Percentiles rank a stretch among this genome's conserved stretches.
Conservation (phyloP, 2,113 vertebrate species). For the Austrofundulus limnaeus region DNA sequence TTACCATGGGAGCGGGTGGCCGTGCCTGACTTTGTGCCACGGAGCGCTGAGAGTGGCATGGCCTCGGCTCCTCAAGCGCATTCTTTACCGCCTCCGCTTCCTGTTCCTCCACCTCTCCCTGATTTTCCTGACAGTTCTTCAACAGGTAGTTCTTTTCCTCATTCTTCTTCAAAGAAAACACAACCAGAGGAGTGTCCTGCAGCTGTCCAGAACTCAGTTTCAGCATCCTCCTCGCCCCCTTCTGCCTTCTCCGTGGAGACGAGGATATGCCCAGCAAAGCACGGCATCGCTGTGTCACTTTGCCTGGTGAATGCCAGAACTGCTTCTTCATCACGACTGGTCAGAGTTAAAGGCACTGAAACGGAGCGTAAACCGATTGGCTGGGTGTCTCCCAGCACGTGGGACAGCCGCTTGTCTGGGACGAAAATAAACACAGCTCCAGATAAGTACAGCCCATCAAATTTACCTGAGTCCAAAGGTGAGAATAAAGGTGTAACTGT, state of each 20-base stretch:
- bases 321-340: conserved; percentile 58
- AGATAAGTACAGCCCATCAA: conserved; percentile 8
- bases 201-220: conserved; percentile 38
- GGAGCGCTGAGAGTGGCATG: conserved; percentile 54
- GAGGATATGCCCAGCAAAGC: conserved; percentile 58
- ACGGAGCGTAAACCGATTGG: conserved; percentile 45
- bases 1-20: conserved; percentile 85
- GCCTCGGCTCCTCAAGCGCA: conserved; percentile 42
- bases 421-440: conserved; percentile 13
- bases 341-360: conserved; percentile 73
- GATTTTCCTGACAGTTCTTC: conserved; percentile 22
- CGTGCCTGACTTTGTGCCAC: conserved; percentile 82
- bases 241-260: conserved; percentile 21
- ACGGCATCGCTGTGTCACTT: conserved; percentile 73
- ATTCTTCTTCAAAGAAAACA: conserved; percentile 37
- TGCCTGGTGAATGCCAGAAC: conserved; percentile 66
- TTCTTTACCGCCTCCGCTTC: conserved; percentile 40
- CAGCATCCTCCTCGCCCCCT: conserved; percentile 1
- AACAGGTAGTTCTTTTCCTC: conserved; percentile 17
- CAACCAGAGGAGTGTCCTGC: neutral
- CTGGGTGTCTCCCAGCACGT: conserved; percentile 75
- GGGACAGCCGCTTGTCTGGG: conserved; percentile 60
- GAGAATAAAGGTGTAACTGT: conserved; percentile 18
- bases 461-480: conserved; percentile 13
- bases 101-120: conserved; percentile 40